Percentiles rank a stretch among this genome's conserved stretches.
phyloP scores from a whole-genome alignment of 2,888 invertebrate species.

The Cancer borealis region DNA sequence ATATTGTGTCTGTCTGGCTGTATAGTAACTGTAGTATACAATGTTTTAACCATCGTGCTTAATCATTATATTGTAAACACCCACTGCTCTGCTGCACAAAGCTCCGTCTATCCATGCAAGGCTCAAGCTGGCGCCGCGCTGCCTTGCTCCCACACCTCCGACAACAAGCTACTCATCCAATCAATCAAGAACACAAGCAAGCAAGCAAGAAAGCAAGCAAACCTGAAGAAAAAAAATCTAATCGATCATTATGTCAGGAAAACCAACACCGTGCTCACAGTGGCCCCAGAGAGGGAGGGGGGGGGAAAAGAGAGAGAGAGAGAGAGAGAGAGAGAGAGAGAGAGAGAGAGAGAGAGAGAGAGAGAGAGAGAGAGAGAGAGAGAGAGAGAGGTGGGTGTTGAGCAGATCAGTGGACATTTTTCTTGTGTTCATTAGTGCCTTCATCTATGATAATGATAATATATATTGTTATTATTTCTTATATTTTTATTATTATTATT shows the following conservation, averaged over 20 bases:
- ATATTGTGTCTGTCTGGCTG: background rate
- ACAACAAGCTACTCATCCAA: no score
- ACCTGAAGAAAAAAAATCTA: background rate
- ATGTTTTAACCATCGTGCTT: background rate
- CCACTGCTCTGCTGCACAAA: background rate
- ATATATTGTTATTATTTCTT: background rate
- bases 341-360: slow-evolving; percentile 25
- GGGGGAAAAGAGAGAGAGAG: background rate
- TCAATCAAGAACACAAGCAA: no score
- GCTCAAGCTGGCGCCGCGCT: background rate
- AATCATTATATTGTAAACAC: background rate
- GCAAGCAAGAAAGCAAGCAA: background rate
- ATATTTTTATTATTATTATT: background rate
- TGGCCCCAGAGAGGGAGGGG: background rate
- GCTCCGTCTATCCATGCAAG: background rate
- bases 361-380: slow-evolving; percentile 26
- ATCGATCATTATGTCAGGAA: background rate
- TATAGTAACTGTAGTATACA: background rate
- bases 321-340: background rate
- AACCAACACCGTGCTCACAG: background rate
- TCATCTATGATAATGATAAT: background rate
- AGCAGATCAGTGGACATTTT: background rate
- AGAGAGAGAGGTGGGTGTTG: background rate
- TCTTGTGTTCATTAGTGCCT: slow-evolving; percentile 1
- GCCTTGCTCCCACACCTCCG: no score